A percentile compares a stretch with the other conserved stretches of the same genome.
Conservation (phyloP, 2,797 vertebrate species). For the Cuniculus paca region DNA sequence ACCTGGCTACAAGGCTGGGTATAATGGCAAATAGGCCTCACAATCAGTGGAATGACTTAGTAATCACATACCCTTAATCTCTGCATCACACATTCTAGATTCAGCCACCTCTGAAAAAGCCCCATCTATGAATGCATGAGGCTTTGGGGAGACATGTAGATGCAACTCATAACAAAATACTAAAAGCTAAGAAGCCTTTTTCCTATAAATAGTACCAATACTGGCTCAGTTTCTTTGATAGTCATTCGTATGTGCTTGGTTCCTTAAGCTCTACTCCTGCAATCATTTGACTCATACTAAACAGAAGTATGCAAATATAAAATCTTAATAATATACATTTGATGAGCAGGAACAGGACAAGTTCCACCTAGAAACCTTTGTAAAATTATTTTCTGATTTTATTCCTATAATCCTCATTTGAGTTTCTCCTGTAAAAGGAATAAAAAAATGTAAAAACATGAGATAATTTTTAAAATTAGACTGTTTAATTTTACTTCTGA, state of each 20-base stretch:
- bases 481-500: conserved; percentile 11
- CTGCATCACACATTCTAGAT: not conserved
- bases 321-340: conserved; percentile 9
- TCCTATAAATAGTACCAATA: not conserved
- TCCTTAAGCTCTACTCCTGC: not conserved
- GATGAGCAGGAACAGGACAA: not conserved
- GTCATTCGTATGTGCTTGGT: not conserved
- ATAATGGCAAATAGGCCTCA: not conserved
- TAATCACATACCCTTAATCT: not conserved
- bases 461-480: conserved; percentile 26
- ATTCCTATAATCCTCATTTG: conserved; percentile 33
- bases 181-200: conserved; percentile 19
- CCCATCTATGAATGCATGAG: not conserved
- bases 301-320: conserved; percentile 20
- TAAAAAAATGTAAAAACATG: conserved; percentile 7
- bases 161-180: not conserved
- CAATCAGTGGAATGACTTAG: not conserved
- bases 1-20: not conserved
- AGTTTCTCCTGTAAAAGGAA: conserved; percentile 50
- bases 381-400: conserved; percentile 28
- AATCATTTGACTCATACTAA: not conserved
- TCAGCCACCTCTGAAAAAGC: not conserved
- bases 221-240: not conserved
- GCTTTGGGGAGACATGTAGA: not conserved
- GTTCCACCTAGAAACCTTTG: conserved; percentile 18